Conservation (phyloP, 2,113 vertebrate genomes). For the Manacus vitellinus region DNA sequence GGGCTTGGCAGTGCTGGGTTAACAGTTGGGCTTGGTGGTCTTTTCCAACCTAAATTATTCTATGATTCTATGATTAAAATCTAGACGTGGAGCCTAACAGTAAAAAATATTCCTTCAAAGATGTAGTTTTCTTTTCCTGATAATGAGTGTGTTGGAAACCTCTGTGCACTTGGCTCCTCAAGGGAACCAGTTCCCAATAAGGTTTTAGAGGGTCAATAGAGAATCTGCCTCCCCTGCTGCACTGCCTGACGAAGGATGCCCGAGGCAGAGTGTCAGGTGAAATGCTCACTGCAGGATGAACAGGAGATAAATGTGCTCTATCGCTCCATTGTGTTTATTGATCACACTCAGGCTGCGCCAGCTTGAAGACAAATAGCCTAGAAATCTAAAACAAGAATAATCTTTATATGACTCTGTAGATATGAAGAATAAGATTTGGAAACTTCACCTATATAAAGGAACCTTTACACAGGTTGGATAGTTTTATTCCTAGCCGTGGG, state of each 20-base stretch:
- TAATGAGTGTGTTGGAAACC: not conserved
- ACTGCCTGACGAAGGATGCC: not conserved
- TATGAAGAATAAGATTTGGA: not conserved
- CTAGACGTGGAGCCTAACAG: not conserved
- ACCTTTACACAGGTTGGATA: not conserved
- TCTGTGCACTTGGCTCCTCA: not conserved
- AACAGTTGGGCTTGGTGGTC: not conserved
- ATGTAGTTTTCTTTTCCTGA: not conserved
- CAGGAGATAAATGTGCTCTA: not conserved
- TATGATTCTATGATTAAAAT: not conserved
- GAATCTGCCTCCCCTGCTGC: not conserved
- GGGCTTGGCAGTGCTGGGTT: not conserved
- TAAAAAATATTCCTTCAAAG: not conserved
- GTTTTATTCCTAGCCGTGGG: not conserved
- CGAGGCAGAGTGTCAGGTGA: not conserved
- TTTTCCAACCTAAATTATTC: not conserved
- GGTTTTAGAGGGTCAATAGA: not conserved
- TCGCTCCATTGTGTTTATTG: not conserved
- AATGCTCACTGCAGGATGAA: not conserved
- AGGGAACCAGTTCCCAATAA: not conserved
- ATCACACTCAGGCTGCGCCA: not conserved
- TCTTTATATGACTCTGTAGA: not conserved
- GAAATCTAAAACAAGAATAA: not conserved
- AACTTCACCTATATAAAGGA: not conserved
- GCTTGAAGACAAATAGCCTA: not conserved